Evolutionary conservation across 2,888 invertebrate species (phyloP).

Genomic region (Labia minor): DNA sequence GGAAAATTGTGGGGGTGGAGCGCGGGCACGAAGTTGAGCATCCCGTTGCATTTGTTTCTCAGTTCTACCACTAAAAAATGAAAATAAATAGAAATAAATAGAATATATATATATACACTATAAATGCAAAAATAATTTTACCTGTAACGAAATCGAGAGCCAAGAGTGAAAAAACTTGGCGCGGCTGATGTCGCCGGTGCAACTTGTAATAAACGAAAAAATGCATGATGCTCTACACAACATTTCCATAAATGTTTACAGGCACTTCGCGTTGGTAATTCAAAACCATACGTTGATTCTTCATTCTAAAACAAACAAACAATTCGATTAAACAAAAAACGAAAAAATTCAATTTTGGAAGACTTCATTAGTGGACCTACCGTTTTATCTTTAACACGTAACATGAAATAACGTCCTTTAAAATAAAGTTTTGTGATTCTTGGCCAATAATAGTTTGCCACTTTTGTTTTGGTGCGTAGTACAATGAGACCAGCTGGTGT

Average conservation of each 20-base stretch:
- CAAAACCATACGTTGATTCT: constrained; percentile 92
- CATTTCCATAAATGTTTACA: constrained; percentile 95
- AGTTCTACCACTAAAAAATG: constrained; percentile 48
- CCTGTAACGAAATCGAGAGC: constrained; percentile 71
- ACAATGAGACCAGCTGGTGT: constrained; percentile 94
- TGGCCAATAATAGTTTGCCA: constrained; percentile 97
- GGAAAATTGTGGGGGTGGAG: constrained; percentile 64
- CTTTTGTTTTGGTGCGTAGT: constrained; percentile 87
- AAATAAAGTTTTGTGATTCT: constrained; percentile 92
- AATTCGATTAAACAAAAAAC: constrained; percentile 14
- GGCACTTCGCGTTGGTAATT: constrained; percentile 80
- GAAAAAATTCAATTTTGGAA: no score
- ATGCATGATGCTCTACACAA: constrained; percentile 90
- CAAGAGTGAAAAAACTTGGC: constrained; percentile 64
- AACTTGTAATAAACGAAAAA: constrained; percentile 76
- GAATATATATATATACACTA: no score
- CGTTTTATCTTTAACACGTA: constrained; percentile 90
- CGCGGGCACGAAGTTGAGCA: constrained; percentile 39
- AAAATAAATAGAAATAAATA: no score
- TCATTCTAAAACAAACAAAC: constrained; percentile 55
- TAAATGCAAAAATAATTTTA: constrained; percentile 34
- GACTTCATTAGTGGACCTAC: no score
- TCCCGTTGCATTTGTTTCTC: constrained; percentile 42
- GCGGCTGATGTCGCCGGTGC: constrained; percentile 54
- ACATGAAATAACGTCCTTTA: constrained; percentile 93